Percentiles rank a stretch among this genome's conserved stretches.
These are phyloP conservation scores for Rallus crepitans DNA, from an alignment of 2,797 vertebrate genomes.

Conservation along the genomic window DNA sequence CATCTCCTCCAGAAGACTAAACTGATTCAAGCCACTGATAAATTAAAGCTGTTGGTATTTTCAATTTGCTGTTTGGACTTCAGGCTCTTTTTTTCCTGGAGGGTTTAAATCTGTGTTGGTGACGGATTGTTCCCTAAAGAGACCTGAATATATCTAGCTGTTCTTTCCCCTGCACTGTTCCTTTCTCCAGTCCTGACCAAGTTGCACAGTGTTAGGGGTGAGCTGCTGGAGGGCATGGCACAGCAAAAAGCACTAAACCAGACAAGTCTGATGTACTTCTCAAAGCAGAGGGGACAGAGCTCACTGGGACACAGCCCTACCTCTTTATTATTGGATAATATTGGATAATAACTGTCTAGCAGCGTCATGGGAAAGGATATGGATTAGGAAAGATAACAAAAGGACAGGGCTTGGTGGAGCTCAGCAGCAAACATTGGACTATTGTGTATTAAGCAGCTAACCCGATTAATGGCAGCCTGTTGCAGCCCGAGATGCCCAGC, in stretches of 20 bases:
- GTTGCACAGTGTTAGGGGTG: neutral
- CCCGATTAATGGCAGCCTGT: conserved; percentile 6
- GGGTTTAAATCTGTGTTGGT: neutral
- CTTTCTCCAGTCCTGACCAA: neutral
- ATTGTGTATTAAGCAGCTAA: conserved; percentile 46
- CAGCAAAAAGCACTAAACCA: neutral
- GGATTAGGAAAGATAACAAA: conserved; percentile 31
- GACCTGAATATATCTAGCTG: neutral
- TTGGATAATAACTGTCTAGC: conserved; percentile 7
- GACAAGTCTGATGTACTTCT: neutral
- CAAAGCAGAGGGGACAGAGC: neutral
- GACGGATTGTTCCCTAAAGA: neutral
- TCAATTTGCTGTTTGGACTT: neutral
- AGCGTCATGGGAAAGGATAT: neutral
- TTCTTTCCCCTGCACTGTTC: fast-evolving
- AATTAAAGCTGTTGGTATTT: neutral
- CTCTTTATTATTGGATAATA: conserved; percentile 22
- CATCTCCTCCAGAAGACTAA: neutral
- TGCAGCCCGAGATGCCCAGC: neutral
- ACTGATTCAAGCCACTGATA: neutral
- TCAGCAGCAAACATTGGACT: conserved; percentile 34
- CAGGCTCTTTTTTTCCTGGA: neutral
- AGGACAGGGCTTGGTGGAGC: neutral
- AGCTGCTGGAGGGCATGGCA: neutral
- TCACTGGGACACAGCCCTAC: neutral